phyloP scores from a whole-genome alignment of 2,797 vertebrate genomes.

The Pachyuromys duprasi region DNA sequence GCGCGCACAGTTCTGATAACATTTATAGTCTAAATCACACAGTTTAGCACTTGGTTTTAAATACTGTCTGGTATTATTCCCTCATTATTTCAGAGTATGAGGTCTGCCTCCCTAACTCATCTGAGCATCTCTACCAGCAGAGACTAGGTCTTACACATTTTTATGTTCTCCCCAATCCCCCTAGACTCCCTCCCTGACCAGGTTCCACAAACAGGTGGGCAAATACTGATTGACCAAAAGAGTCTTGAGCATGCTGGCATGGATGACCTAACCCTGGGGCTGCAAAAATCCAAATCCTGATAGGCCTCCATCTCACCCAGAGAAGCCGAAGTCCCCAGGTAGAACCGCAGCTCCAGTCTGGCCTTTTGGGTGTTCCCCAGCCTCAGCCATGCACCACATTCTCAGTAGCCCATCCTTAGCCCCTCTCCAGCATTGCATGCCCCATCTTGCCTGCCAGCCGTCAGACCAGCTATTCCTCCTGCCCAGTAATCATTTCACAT shows the following conservation, averaged over 20 bases:
- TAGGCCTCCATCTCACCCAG: background rate
- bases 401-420: background rate
- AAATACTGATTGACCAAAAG: background rate
- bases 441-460: background rate
- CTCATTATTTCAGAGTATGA: constrained; percentile 72
- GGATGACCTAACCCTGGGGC: background rate
- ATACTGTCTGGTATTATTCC: constrained; percentile 79
- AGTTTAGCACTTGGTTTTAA: constrained; percentile 79
- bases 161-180: too few species aligned
- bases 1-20: constrained; percentile 75
- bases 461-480: background rate
- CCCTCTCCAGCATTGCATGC: background rate
- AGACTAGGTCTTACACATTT: background rate
- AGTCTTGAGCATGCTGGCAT: background rate
- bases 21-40: constrained; percentile 80
- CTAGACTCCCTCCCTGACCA: background rate
- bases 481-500: background rate
- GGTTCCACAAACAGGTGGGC: background rate
- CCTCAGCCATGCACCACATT: background rate
- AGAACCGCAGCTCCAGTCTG: background rate
- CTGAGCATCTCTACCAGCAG: background rate
- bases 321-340: background rate
- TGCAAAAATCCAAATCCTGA: background rate
- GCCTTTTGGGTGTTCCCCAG: background rate
- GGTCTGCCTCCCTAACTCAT: constrained; percentile 39